A percentile compares a stretch with the other conserved stretches of the same genome.
Conservation (phyloP, 2,113 vertebrate genomes). For the Bubo scandiacus region DNA sequence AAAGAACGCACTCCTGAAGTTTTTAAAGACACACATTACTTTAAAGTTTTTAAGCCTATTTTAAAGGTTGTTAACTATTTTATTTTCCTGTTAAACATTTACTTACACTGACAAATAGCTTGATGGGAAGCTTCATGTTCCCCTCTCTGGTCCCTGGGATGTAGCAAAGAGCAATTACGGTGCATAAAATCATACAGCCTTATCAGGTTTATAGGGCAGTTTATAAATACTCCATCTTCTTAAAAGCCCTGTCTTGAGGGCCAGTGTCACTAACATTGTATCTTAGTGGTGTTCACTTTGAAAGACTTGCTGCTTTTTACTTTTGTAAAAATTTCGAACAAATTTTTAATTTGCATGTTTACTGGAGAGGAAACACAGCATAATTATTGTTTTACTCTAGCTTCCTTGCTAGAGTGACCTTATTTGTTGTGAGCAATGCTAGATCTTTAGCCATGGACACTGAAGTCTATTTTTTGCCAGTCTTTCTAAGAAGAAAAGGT, state of each 20-base stretch:
- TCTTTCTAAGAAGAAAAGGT: neutral
- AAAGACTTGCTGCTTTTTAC: neutral
- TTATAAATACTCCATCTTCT: slow-evolving; percentile 16
- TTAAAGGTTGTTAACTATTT: slow-evolving; percentile 56
- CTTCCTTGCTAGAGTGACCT: neutral
- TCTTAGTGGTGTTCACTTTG: neutral
- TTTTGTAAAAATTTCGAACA: neutral
- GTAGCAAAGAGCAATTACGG: slow-evolving; percentile 19
- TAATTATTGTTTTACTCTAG: neutral
- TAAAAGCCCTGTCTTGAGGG: slow-evolving; percentile 36
- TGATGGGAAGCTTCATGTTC: slow-evolving; percentile 45
- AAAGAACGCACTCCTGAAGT: slow-evolving; percentile 59
- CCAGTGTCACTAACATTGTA: neutral
- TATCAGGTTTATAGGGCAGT: slow-evolving; percentile 16
- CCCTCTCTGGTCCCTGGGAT: slow-evolving; percentile 43
- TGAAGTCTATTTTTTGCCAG: neutral
- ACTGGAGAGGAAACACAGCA: neutral
- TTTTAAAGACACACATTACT: slow-evolving; percentile 26
- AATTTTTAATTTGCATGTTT: neutral
- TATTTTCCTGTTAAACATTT: slow-evolving; percentile 57
- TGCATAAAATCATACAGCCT: neutral
- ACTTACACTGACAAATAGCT: slow-evolving; percentile 50
- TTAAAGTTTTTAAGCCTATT: slow-evolving; percentile 29
- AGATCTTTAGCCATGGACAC: neutral
- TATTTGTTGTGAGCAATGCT: neutral